Conservation (phyloP, 2,797 vertebrate species). For the Champsocephalus esox region DNA sequence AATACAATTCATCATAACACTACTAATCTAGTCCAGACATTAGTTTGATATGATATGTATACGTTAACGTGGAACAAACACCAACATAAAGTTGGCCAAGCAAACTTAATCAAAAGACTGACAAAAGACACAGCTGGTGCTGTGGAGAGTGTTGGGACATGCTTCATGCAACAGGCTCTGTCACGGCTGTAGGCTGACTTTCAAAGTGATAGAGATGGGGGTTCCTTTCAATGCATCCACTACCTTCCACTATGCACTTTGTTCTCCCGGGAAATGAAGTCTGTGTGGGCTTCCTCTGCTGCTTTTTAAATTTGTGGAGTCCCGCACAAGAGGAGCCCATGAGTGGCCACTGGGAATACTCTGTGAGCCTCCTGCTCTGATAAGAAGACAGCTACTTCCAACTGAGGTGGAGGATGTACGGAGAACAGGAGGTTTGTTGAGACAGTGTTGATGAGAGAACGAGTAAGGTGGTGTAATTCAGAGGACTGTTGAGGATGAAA, state of each 20-base stretch:
- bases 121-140: background rate
- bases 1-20: slow-evolving; percentile 3
- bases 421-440: slow-evolving; percentile 29
- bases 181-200: slow-evolving; percentile 40
- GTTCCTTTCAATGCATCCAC: slow-evolving; percentile 51
- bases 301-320: slow-evolving; percentile 65
- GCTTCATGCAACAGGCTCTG: slow-evolving; percentile 24
- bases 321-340: slow-evolving; percentile 61
- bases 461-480: background rate
- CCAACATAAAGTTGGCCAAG: background rate
- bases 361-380: slow-evolving; percentile 60
- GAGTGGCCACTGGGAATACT: slow-evolving; percentile 68
- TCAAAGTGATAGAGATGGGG: slow-evolving; percentile 40
- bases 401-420: slow-evolving; percentile 48
- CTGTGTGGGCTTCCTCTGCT: slow-evolving; percentile 58
- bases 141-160: slow-evolving; percentile 1
- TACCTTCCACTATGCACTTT: slow-evolving; percentile 37
- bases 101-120: background rate
- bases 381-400: slow-evolving; percentile 64
- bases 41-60: slow-evolving; percentile 6
- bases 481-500: slow-evolving; percentile 2
- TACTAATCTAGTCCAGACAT: background rate
- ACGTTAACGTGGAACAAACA: background rate
- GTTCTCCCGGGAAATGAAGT: slow-evolving; percentile 64
- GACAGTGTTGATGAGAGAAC: slow-evolving; percentile 11